A percentile compares a stretch with the other conserved stretches of the same genome.
Evolutionary conservation across 2,113 vertebrate genomes (phyloP).

Genomic region (Pan paniscus): DNA sequence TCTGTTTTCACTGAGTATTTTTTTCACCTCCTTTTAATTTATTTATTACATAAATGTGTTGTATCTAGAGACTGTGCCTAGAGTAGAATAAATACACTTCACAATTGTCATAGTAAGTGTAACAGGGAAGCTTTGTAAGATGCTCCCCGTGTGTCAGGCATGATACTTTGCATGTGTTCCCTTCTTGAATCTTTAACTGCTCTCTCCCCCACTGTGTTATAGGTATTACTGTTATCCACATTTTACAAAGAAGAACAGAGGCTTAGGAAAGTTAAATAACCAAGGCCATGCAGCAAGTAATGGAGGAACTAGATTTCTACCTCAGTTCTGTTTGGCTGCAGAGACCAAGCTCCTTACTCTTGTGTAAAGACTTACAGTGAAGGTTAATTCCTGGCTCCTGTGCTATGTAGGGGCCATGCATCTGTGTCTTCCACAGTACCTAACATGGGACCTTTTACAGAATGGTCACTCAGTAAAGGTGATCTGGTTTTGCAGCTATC

Average conservation of each 20-base stretch:
- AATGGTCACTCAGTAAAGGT: neutral
- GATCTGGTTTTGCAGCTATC: neutral
- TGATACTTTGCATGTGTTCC: neutral
- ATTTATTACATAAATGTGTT: fast-evolving
- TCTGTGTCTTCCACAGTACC: neutral
- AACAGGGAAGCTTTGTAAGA: fast-evolving
- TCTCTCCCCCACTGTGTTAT: neutral
- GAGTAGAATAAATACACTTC: neutral
- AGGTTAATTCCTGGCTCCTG: neutral
- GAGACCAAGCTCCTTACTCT: neutral
- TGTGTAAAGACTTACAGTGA: neutral
- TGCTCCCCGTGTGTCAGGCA: fast-evolving
- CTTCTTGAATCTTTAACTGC: neutral
- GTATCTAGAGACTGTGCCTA: neutral
- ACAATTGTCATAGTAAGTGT: fast-evolving
- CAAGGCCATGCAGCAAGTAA: neutral
- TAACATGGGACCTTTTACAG: neutral
- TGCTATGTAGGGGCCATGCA: neutral
- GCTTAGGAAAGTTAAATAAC: neutral
- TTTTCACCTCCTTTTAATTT: neutral
- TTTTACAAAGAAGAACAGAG: neutral
- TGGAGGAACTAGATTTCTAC: neutral
- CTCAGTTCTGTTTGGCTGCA: neutral
- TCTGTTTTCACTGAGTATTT: neutral
- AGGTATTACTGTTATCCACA: neutral